Base-by-base conservation (phyloP, 2,797 vertebrate genomes). In the Cuniculus paca region DNA sequence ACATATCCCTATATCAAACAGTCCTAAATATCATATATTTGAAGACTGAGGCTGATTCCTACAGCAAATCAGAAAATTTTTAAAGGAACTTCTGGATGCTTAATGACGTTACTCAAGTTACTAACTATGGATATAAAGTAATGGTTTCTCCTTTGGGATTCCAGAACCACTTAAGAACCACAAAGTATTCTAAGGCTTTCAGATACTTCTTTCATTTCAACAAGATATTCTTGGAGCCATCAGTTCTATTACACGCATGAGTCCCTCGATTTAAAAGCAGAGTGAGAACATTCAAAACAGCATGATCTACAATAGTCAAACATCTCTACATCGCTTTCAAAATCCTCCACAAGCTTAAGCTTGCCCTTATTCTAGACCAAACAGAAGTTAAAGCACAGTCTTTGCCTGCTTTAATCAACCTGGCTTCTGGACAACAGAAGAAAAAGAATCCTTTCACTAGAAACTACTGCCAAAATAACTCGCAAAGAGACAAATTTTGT, bases 191-290 rank as follows among this genome's bases (percentile, higher is more conserved):
- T 58, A 6, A 26, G 28, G 48, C 39, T 72, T 82, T 39, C 56
- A 96, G 28, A 63, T 83, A 72, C 60, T 93, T 93, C 28, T 70
- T 58, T 39, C 36, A 78, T 81, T 80, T 96, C 45, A 63, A 19
- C 79, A 92, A 92, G 54, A 88, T 65, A 31, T 80, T 52, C 45
- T 92, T 92, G 70, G 74, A 95, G 74, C 60, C 45, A 50, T 72
- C 19, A 22, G n/a, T 70, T 42, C 56, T 70, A 10, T 26, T 17
- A 58, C 24, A 13, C 82, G 34, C 20, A 86, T 24, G 78, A 39
- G n/a, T 12, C 8, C 9, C 54, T 92, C 52, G 48, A 22, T 52
- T 10, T 45, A 78, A 78, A 2, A 88, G 31, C 48, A 79, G 39
- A 89, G 1, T 24, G 54, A 63, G 52, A 13, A 5, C 39, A 65